Percentiles rank a stretch among this genome's conserved stretches.
Conservation (phyloP, 2,797 vertebrate species). For the Acipenser ruthenus region DNA sequence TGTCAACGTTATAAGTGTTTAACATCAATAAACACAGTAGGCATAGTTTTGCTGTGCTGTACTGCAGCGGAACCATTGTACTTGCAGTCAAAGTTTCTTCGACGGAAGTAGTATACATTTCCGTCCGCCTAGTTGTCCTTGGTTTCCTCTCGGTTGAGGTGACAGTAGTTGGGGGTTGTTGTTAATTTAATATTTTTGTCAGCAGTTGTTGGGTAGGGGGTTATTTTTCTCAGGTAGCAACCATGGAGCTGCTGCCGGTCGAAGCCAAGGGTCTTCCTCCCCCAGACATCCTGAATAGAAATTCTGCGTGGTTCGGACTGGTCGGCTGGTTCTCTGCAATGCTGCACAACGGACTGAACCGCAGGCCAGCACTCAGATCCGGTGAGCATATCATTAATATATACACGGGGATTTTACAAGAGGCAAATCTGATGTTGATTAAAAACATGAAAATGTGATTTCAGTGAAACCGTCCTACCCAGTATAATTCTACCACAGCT, state of each 20-base stretch:
- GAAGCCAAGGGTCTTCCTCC: conserved; percentile 69
- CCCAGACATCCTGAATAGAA: conserved; percentile 63
- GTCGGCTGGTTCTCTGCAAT: conserved; percentile 60
- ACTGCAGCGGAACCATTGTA: conserved; percentile 27
- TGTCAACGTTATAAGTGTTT: too few relatives aligned
- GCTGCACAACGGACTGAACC: conserved; percentile 53
- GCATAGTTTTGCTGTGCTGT: too few relatives aligned
- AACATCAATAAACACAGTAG: too few relatives aligned
- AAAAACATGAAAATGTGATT: too few relatives aligned
- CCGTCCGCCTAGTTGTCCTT: conserved; percentile 32
- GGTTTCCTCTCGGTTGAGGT: conserved; percentile 2
- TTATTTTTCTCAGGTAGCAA: conserved; percentile 3
- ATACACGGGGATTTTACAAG: too few relatives aligned
- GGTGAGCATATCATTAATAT: conserved; percentile 53
- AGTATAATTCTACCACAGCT: too few relatives aligned
- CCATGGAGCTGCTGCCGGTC: conserved; percentile 61
- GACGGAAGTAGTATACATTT: neutral
- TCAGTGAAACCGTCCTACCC: too few relatives aligned
- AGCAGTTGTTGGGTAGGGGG: conserved; percentile 45
- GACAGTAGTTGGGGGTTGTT: neutral
- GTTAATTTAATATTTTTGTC: conserved; percentile 20
- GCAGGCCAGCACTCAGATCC: conserved; percentile 55
- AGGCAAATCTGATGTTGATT: too few relatives aligned
- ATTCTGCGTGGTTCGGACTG: conserved; percentile 54
- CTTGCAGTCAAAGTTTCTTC: conserved; percentile 12